phyloP scores from a whole-genome alignment of 2,888 invertebrate genomes.

The Agrotis clavis region DNA sequence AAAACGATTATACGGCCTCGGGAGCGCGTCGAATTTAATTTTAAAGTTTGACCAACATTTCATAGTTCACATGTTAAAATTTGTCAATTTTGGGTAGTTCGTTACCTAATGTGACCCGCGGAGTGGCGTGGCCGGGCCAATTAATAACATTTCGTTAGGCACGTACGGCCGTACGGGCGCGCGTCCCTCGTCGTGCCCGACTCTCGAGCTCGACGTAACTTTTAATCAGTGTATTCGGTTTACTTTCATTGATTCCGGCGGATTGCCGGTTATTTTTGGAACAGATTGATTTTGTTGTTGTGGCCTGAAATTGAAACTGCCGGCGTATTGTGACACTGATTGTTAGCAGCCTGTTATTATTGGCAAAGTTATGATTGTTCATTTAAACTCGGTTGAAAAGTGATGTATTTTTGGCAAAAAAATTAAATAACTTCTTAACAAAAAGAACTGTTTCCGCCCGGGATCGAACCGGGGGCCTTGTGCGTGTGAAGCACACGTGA shows the following conservation, averaged over 20 bases:
- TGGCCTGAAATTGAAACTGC: constrained; percentile 44
- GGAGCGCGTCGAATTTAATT: constrained; percentile 56
- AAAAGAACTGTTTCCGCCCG: constrained; percentile 91
- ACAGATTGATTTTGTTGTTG: constrained; percentile 52
- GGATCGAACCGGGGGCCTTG: constrained; percentile 94
- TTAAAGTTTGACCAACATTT: constrained; percentile 56
- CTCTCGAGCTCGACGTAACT: constrained; percentile 58
- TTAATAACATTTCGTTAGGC: constrained; percentile 68
- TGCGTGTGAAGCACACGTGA: constrained; percentile 96
- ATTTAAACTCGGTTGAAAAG: neutral
- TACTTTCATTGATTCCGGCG: constrained; percentile 60
- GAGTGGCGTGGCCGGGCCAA: constrained; percentile 59
- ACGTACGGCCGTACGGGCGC: constrained; percentile 45
- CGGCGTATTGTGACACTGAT: constrained; percentile 9
- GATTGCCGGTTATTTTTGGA: constrained; percentile 48
- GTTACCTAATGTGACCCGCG: constrained; percentile 43
- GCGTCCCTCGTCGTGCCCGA: constrained; percentile 14
- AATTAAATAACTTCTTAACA: neutral
- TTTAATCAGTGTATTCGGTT: constrained; percentile 69
- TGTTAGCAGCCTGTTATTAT: neutral
- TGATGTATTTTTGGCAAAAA: neutral
- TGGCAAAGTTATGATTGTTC: neutral
- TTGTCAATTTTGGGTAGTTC: constrained; percentile 53
- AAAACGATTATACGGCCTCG: constrained; percentile 53
- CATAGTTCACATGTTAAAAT: constrained; percentile 52